Conservation (phyloP, 2,113 vertebrate species). For the Grallaria varia region DNA sequence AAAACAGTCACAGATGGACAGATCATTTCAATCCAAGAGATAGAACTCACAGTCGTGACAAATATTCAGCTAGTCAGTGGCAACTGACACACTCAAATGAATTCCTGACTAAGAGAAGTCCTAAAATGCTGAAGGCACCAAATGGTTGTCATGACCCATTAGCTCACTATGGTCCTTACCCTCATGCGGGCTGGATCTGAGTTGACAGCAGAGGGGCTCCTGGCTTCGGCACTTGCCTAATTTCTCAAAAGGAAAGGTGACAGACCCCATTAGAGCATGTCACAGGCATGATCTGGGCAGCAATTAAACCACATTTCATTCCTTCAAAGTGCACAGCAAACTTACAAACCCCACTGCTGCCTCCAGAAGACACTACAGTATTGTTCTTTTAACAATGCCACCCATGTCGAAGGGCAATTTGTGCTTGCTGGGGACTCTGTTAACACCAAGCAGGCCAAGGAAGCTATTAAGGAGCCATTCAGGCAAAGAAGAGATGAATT, state of each 20-base stretch:
- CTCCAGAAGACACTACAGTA: neutral
- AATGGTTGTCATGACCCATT: neutral
- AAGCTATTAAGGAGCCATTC: neutral
- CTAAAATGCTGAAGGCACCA: neutral
- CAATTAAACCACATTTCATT: neutral
- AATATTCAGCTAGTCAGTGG: neutral
- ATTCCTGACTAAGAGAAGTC: neutral
- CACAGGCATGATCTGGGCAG: neutral
- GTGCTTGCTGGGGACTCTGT: neutral
- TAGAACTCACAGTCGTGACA: neutral
- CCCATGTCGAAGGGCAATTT: neutral
- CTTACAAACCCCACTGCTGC: neutral
- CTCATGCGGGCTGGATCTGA: neutral
- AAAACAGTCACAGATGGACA: neutral
- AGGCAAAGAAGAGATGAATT: neutral
- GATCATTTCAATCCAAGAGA: neutral
- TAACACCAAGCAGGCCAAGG: neutral
- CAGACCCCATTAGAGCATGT: neutral
- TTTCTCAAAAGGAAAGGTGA: neutral
- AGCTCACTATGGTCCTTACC: neutral
- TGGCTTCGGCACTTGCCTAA: neutral
- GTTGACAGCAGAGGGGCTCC: neutral
- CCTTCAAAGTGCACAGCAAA: neutral
- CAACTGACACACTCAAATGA: neutral
- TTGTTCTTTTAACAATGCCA: conserved; percentile 36